Base-by-base conservation (phyloP, 2,888 invertebrate species). In the Tachina lurida region DNA sequence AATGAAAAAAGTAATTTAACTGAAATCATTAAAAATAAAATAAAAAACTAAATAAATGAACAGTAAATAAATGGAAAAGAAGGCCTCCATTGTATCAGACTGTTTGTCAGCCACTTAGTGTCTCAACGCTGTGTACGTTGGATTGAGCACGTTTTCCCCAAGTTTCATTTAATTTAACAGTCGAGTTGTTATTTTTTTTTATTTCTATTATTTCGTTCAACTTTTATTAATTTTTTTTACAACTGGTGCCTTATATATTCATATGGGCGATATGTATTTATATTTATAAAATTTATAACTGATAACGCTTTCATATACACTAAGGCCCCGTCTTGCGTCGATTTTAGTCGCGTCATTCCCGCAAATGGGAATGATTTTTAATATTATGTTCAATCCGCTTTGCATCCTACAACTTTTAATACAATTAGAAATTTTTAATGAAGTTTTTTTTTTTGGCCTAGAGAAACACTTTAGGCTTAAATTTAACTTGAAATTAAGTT, bases 101-200 rank as follows among this genome's bases (percentile, higher is more conserved):
- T 84, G 45, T 84, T 80, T 84, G 84, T 80, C 80, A 84, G 80
- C 71, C 76, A 84, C 71, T 84, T 74, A 80, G 73, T 76, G 84
- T 39, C 84, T 76, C 80, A 73, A 80, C 76, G 67, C 75, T 60
- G 41, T 45, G 62, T 70, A 84, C 84, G 70, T 84, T 84, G 65
- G 54, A 76, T 47, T 80, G 75, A 71, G 84, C 84, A 84, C 80
- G 84, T 80, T 80, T 80, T 79, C 73, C 41, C 54, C 63, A 65
- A 84, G 84, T 76, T 80, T 84, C 47, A 54, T 84, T 84, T 75
- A 84, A 79, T 75, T 84, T 75, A 70, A 49, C 74, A 70, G 63
- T 63, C 75, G 49, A 74, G 54, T 78, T 79, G 62, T 84, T 84
- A 63, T 79, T 70, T 84, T 68, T n/a, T 70, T 74, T 63, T 17